Percentiles rank a stretch among this genome's conserved stretches.
Evolutionary conservation across 2,113 vertebrate genomes (phyloP).

Genomic region (Campylomormyrus numenius): DNA sequence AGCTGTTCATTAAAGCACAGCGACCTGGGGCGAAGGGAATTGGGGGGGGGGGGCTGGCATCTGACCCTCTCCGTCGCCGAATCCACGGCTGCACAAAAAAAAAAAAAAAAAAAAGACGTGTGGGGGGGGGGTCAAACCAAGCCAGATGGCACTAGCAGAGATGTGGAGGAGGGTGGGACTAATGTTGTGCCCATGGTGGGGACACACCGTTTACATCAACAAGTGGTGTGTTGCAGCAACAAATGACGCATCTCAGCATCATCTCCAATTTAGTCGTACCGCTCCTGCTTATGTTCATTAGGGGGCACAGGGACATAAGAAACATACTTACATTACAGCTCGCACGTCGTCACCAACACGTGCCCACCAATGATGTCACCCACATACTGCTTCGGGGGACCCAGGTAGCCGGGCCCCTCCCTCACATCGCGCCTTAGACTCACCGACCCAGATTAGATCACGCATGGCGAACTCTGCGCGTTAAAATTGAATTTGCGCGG

Average conservation of each 20-base stretch:
- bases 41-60: not conserved
- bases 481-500: not conserved
- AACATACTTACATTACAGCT: not conserved
- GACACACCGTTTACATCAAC: not conserved
- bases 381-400: not conserved
- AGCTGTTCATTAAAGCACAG: conserved; percentile 47
- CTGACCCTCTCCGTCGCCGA: conserved; percentile 14
- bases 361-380: not conserved
- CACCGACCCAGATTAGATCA: not conserved
- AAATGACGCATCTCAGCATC: not conserved
- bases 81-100: not conserved
- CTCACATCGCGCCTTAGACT: not conserved
- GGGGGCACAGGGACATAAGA: not conserved
- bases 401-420: not conserved
- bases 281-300: not conserved
- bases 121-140: not conserved
- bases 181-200: not conserved
- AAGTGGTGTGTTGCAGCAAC: not conserved
- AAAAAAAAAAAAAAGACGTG: not conserved
- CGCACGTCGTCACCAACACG: not conserved
- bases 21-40: not conserved
- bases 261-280: not conserved
- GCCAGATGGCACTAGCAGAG: not conserved
- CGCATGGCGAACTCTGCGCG: not conserved
- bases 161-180: not conserved